These are phyloP conservation scores for Colletes collaris DNA, from an alignment of 2,888 invertebrate genomes.

Conservation along the genomic window DNA sequence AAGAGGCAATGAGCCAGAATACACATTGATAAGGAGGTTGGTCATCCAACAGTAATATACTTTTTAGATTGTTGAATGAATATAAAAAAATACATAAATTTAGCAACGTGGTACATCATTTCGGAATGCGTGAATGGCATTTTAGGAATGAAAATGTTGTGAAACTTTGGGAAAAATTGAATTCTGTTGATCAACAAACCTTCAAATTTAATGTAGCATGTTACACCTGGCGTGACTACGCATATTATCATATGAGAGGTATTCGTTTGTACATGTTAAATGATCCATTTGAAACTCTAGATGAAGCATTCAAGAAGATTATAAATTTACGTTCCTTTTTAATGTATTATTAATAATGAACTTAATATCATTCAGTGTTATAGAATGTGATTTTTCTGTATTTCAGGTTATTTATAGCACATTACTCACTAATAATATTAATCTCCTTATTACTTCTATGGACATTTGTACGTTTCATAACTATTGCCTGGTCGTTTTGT, in stretches of 20 bases:
- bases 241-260: slow-evolving; percentile 87
- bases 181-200: slow-evolving; percentile 85
- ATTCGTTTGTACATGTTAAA: slow-evolving; percentile 90
- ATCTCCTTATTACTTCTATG: slow-evolving; percentile 57
- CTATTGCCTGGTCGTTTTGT: slow-evolving; percentile 19
- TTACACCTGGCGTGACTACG: slow-evolving; percentile 90
- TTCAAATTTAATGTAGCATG: slow-evolving; percentile 89
- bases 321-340: slow-evolving; percentile 18
- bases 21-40: too few relatives aligned
- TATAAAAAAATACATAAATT: slow-evolving; percentile 90
- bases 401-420: slow-evolving; percentile 73
- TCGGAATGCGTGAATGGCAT: slow-evolving; percentile 90
- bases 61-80: slow-evolving; percentile 85
- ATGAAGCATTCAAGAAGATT: slow-evolving; percentile 85
- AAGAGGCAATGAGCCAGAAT: too few relatives aligned
- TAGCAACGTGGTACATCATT: slow-evolving; percentile 89
- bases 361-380: neutral
- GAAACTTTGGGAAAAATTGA: slow-evolving; percentile 86
- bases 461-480: slow-evolving; percentile 29
- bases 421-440: slow-evolving; percentile 71
- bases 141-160: slow-evolving; percentile 87
- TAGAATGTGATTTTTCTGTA: slow-evolving; percentile 12
- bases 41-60: neutral
- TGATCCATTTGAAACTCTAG: slow-evolving; percentile 89
- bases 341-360: neutral